Evolutionary conservation across 2,797 vertebrate genomes (phyloP), one percentile per base, ranked within the genome.

Genomic region (Sitta carolinensis): DNA sequence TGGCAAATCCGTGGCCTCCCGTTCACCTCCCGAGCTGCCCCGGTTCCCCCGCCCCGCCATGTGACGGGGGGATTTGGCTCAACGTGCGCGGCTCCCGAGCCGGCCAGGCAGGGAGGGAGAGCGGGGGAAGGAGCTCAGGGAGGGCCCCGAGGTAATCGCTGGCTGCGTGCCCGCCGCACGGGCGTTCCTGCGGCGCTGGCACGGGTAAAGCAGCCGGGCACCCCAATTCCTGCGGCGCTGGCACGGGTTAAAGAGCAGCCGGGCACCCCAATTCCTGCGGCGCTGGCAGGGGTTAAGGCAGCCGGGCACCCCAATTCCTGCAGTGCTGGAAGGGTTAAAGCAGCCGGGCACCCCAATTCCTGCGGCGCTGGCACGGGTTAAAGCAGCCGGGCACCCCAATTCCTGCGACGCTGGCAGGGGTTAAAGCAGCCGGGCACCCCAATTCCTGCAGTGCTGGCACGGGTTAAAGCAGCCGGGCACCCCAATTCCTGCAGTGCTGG

Each of bases 1-100:
- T 58, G 94, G 76, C 86, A 90, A 86, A 93, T 80, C 94, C 76
- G 16, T 22, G 94, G 66, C 94, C 94, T 77, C 83, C 43, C 13
- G 86, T 48, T 96, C 86, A 92, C 94, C 94, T n/a, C n/a, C 88
- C 34, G 94, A 72, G 83, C 86, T 48, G 80, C 81, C 58, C 84
- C 74, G 42, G 50, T 84, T 84, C 87, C 78, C 84, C 13, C 7
- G 55, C 55, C 40, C 93, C 63, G 92, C 86, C 93, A 67, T 55
- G 93, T 94, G 86, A 95, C 30, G 3, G 68, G 27, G 3, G 95
- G 95, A 94, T 94, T 95, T 93, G 94, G 92, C 92, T 94, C 93
- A 91, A 69, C 42, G 50, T 20, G 54, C 30, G 52, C 5, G 36
- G 36, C 36, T 8, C 8, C 36, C 8, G 36, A 36, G 36, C 36